Evolutionary conservation across 2,113 vertebrate species (phyloP).

Genomic region (Prietella phreatophila): DNA sequence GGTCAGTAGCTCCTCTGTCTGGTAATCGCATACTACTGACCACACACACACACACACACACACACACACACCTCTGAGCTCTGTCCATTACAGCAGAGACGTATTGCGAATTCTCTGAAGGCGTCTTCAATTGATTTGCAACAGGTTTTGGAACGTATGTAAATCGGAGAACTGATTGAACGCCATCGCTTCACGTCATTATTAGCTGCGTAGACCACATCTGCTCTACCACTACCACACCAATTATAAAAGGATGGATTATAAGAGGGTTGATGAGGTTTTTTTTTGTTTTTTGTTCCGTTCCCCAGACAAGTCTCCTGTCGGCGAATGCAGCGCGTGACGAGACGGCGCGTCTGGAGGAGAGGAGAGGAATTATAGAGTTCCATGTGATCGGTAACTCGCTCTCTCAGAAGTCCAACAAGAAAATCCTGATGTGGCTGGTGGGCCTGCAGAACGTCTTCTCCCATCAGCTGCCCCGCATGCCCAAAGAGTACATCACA

Average conservation of each 20-base stretch:
- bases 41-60: neutral
- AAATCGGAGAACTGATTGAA: neutral
- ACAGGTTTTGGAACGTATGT: neutral
- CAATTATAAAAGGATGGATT: neutral
- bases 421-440: constrained; percentile 97
- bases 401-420: constrained; percentile 93
- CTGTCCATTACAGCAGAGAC: neutral
- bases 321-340: constrained; percentile 94
- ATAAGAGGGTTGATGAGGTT: no score
- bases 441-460: constrained; percentile 98
- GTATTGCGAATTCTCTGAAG: neutral
- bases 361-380: constrained; percentile 94
- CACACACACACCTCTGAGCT: neutral
- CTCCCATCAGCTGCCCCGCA: constrained; percentile 95
- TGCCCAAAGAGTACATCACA: constrained; percentile 99
- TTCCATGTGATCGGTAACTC: constrained; percentile 99
- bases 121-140: neutral
- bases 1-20: constrained; percentile 59
- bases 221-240: neutral
- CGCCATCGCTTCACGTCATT: neutral
- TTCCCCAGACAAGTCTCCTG: constrained; percentile 85
- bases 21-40: neutral
- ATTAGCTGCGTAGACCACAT: neutral
- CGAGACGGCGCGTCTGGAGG: constrained; percentile 93
- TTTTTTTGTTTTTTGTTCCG: neutral